Conservation (phyloP, 2,113 vertebrate genomes). For the Typhlomys cinereus region DNA sequence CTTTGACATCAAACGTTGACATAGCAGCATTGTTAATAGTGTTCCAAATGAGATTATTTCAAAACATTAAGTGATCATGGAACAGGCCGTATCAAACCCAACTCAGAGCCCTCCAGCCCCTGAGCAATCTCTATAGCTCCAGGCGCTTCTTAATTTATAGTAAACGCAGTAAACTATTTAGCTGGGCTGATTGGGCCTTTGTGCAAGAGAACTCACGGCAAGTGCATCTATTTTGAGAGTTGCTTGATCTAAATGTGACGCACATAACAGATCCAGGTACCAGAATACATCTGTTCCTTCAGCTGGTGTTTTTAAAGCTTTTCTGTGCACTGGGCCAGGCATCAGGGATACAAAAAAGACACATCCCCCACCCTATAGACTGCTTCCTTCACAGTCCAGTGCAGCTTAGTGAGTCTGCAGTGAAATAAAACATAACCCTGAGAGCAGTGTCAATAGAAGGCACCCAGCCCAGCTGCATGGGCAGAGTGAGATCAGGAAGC, state of each 20-base stretch:
- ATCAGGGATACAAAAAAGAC: not conserved
- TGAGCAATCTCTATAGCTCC: conserved; percentile 38
- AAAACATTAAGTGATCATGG: conserved; percentile 35
- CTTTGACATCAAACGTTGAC: conserved; percentile 67
- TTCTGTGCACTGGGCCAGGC: not conserved
- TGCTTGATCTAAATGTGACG: conserved; percentile 41
- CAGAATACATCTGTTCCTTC: not conserved
- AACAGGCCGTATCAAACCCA: conserved; percentile 36
- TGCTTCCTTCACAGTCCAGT: not conserved
- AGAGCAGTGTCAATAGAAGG: not conserved
- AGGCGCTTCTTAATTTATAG: conserved; percentile 57
- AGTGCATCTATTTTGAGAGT: conserved; percentile 32
- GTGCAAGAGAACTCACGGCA: not conserved
- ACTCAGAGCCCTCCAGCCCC: conserved; percentile 14
- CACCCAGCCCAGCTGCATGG: not conserved
- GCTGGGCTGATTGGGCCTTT: not conserved
- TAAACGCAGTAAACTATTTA: conserved; percentile 39
- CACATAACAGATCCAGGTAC: not conserved
- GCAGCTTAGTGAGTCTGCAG: not conserved
- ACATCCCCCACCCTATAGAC: not conserved
- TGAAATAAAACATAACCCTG: not conserved
- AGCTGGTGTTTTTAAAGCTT: not conserved
- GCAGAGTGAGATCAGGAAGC: not conserved
- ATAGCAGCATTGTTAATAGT: conserved; percentile 53
- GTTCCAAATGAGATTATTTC: conserved; percentile 62